These are phyloP conservation scores for Fundulus diaphanus DNA, from an alignment of 2,797 vertebrate genomes.

Conservation along the genomic window DNA sequence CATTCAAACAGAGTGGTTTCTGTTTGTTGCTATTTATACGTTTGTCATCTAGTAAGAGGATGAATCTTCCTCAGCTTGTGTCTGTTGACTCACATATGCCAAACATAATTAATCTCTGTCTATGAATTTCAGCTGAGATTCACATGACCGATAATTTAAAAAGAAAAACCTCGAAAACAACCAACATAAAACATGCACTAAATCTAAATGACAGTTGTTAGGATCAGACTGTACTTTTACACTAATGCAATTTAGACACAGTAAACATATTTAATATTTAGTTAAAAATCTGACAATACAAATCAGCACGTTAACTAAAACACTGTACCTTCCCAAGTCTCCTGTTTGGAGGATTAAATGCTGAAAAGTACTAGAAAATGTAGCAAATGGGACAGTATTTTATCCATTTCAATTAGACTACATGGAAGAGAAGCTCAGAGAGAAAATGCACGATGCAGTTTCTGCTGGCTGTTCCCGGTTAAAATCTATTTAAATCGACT, in stretches of 20 bases:
- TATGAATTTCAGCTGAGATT: not conserved
- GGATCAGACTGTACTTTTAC: not conserved
- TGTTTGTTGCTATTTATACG: not conserved
- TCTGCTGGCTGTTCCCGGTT: conserved; percentile 45
- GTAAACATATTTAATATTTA: not conserved
- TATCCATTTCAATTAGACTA: conserved; percentile 10
- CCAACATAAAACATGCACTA: not conserved
- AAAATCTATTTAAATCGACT: conserved; percentile 62
- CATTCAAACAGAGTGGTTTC: not conserved
- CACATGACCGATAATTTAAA: not conserved
- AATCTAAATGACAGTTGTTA: not conserved
- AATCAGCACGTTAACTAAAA: not conserved
- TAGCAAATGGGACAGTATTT: conserved; percentile 12
- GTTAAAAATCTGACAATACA: not conserved
- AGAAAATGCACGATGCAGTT: conserved; percentile 33
- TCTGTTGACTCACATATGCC: not conserved
- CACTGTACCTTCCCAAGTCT: not conserved
- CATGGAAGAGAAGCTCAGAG: conserved; percentile 29
- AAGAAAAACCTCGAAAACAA: not conserved
- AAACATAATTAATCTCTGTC: not conserved
- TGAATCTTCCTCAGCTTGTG: not conserved
- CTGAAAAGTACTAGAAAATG: not conserved
- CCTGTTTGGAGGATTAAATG: not conserved
- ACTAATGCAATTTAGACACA: not conserved
- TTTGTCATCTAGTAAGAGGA: not conserved